phyloP scores from a whole-genome alignment of 2,888 invertebrate species.

The Encarsia formosa region DNA sequence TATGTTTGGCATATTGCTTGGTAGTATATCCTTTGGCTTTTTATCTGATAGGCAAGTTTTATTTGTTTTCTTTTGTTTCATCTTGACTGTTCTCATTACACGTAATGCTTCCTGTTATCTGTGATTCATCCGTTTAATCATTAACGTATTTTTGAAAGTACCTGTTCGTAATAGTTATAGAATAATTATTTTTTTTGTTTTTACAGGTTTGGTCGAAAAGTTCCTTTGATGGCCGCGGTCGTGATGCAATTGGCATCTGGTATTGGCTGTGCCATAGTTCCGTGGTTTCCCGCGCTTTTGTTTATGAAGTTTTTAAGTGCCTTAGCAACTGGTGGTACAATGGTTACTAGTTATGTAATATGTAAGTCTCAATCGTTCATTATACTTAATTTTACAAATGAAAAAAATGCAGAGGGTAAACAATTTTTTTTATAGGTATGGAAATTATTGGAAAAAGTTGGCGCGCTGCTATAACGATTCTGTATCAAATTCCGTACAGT shows the following conservation, averaged over 20 bases:
- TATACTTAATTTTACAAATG: neutral
- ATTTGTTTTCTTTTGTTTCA: neutral
- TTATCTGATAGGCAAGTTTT: conserved; percentile 68
- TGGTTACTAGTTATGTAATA: conserved; percentile 65
- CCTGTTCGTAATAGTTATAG: conserved; percentile 3
- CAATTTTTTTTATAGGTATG: conserved; percentile 44
- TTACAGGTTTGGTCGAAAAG: conserved; percentile 70
- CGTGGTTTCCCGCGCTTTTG: conserved; percentile 63
- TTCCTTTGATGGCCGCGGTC: conserved; percentile 69
- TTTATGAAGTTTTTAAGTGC: conserved; percentile 68
- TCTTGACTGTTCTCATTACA: no score
- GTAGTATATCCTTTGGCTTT: conserved; percentile 71
- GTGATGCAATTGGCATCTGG: conserved; percentile 70
- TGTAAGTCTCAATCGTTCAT: conserved; percentile 43
- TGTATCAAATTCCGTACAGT: conserved; percentile 69
- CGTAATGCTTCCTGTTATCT: no score
- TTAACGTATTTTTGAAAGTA: no score
- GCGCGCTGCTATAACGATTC: conserved; percentile 59
- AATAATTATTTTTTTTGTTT: conserved; percentile 17
- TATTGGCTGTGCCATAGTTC: conserved; percentile 65
- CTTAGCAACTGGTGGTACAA: conserved; percentile 76
- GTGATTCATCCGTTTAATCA: no score
- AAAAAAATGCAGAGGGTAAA: neutral
- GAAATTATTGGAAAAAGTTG: conserved; percentile 54
- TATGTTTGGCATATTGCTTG: conserved; percentile 74